These are phyloP conservation scores for Epizoanthus stellaris DNA, from an alignment of 92 coral and sea anemone species.

Conservation along the genomic window DNA sequence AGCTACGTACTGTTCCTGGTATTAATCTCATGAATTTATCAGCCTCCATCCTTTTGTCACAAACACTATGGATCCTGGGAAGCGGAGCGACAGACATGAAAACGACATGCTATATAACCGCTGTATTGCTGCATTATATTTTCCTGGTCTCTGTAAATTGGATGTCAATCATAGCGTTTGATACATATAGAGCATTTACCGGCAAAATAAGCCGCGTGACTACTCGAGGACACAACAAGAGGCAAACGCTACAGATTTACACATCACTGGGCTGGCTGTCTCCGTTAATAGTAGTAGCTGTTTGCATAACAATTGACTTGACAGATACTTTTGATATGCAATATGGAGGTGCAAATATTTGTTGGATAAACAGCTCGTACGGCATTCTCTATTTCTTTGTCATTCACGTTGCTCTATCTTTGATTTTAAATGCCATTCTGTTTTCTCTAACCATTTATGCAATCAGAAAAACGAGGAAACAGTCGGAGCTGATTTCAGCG, in stretches of 20 bases:
- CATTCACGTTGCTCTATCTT: not conserved
- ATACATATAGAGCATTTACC: conserved; percentile 22
- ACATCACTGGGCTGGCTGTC: conserved; percentile 27
- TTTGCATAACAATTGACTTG: conserved; percentile 16
- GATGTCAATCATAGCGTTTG: conserved; percentile 35
- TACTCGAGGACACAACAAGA: not conserved
- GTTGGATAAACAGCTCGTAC: conserved; percentile 31
- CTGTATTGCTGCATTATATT: conserved; percentile 1
- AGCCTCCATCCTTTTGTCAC: conserved; percentile 12
- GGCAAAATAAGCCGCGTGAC: not conserved
- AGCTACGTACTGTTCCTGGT: conserved; percentile 34
- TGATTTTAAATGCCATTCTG: not conserved
- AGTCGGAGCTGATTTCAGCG: conserved; percentile 3
- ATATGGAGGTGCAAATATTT: conserved; percentile 5
- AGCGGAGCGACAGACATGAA: not conserved
- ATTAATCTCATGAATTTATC: conserved; percentile 26
- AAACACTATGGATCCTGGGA: conserved; percentile 12
- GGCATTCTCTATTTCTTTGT: conserved; percentile 30
- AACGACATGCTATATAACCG: not conserved
- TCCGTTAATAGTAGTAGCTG: not conserved
- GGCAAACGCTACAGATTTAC: no score
- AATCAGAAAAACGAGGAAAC: conserved; percentile 10
- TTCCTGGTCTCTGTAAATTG: not conserved
- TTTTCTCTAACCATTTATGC: conserved; percentile 27
- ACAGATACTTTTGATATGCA: conserved; percentile 21